Evolutionary conservation across 92 coral and sea anemone genomes (phyloP), one percentile per base, ranked within the genome.

Genomic region (Palythoa heliodiscus): DNA sequence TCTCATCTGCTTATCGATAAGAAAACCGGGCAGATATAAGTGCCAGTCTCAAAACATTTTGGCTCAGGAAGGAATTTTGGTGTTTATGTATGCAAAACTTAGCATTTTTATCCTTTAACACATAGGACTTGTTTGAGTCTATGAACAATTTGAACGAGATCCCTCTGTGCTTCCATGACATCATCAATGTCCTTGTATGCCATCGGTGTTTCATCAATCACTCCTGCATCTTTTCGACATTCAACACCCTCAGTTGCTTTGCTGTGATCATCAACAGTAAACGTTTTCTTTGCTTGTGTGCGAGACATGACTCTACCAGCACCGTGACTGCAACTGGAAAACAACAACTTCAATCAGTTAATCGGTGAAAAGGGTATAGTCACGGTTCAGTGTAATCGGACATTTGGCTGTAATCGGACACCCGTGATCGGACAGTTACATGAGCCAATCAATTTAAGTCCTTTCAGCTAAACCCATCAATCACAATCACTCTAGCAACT

Each of bases 161-260:
- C 96, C 76, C 89, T 84, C 88, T 93, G 96, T 35, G 96, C 96
- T 11, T 87, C 92, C 96, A 93, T 93, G 76, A 93, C 98, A 82
- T 92, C 95, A 78, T 93, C 95, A 43, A 93, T 89, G 69, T 93
- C 90, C 84, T 93, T 93, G 91, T 93, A 93, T 10, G 95, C 95
- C 95, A 89, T 86, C 61, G 95, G 98, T 39, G 98, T 92, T 88
- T 92, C 95, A 43, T 93, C 98, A 74, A 93, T 91, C 85, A 93
- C 96, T 43, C 82, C 88, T 60, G 88, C 84, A 57, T 93, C 96
- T 52, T 93, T 93, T n/a, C 96, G 92, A 67, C 96, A 93, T 67
- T 93, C 96, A 63, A 93, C 96, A 9, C 92, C 96, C 75, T 91
- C 73, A 1, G 96, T 93, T 54, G 96, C 94, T 22, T 50, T 72